phyloP scores from a whole-genome alignment of 2,113 vertebrate species.

The Anguilla japonica region DNA sequence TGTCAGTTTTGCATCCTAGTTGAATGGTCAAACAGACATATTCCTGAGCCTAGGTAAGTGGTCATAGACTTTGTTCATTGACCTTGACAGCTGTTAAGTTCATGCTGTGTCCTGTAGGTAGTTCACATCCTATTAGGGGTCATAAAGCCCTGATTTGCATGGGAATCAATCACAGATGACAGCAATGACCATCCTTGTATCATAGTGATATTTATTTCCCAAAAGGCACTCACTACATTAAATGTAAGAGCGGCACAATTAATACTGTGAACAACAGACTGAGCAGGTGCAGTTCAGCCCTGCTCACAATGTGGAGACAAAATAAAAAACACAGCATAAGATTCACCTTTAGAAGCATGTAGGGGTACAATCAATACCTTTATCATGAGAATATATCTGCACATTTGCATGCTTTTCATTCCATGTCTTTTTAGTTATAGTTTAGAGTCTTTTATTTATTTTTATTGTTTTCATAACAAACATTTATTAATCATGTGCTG shows the following conservation, averaged over 20 bases:
- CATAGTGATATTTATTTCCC: conserved; percentile 57
- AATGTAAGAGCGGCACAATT: conserved; percentile 55
- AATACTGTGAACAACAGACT: conserved; percentile 51
- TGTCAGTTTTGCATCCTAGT: too few species aligned
- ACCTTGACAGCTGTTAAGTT: too few species aligned
- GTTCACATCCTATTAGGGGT: too few species aligned
- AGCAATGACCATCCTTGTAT: conserved; percentile 2
- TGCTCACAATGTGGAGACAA: conserved; percentile 20
- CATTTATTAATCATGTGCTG: conserved; percentile 30
- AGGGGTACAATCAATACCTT: conserved; percentile 36
- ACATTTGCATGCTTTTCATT: conserved; percentile 40
- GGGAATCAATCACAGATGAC: too few species aligned
- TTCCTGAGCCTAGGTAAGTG: not conserved
- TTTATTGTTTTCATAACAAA: conserved; percentile 29
- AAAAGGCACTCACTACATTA: conserved; percentile 73
- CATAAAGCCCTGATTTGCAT: too few species aligned
- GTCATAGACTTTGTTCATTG: too few species aligned
- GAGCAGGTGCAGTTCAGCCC: conserved; percentile 35
- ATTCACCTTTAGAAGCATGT: conserved; percentile 25
- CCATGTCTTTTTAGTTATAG: conserved; percentile 30
- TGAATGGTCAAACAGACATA: too few species aligned
- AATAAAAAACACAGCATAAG: conserved; percentile 32
- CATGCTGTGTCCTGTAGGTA: too few species aligned
- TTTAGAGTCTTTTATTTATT: conserved; percentile 5
- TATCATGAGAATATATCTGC: conserved; percentile 35